Conservation (phyloP, 2,113 vertebrate species). For the Patagioenas fasciata region DNA sequence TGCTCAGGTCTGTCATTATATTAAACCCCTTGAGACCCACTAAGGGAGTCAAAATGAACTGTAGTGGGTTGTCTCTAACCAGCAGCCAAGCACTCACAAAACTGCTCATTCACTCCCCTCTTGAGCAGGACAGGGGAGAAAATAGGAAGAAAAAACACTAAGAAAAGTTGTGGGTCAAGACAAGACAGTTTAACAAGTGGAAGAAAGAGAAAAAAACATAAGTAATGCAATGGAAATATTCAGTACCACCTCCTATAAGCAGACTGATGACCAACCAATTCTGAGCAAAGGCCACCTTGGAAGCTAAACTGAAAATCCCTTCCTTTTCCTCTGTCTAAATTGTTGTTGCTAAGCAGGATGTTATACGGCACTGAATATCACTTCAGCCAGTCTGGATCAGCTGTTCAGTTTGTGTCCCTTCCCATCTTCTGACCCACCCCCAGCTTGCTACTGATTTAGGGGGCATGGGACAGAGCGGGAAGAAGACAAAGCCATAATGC, state of each 20-base stretch:
- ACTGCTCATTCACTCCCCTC: background rate
- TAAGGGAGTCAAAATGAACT: background rate
- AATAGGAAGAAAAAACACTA: background rate
- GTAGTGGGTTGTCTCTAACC: background rate
- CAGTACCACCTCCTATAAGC: background rate
- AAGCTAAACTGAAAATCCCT: background rate
- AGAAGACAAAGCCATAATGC: background rate
- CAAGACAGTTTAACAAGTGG: background rate
- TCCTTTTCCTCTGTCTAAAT: background rate
- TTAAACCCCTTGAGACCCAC: background rate
- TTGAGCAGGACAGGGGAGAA: fast-evolving
- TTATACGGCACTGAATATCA: background rate
- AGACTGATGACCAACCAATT: background rate
- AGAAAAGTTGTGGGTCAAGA: background rate
- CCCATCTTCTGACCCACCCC: background rate
- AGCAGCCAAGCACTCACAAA: background rate
- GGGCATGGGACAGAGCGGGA: background rate
- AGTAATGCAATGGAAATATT: background rate
- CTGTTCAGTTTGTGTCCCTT: background rate
- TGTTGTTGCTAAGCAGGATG: background rate
- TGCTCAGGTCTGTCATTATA: background rate
- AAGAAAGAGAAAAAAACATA: background rate
- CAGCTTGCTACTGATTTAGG: background rate
- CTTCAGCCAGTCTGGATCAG: background rate
- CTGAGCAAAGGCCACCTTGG: background rate